Conservation (phyloP, 1,140 invertebrate genomes). For the Linepithema humile region DNA sequence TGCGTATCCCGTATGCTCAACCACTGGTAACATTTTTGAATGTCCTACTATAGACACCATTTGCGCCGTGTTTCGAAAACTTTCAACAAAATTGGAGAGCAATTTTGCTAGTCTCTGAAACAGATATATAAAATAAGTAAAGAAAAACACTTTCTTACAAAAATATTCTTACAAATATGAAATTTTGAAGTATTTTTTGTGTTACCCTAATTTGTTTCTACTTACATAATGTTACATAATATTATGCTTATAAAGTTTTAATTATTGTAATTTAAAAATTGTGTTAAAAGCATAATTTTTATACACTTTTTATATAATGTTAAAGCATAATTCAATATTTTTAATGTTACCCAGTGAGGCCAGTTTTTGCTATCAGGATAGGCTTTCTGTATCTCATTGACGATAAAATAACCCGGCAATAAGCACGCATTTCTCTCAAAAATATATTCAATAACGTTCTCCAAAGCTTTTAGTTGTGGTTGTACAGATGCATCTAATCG, state of each 20-base stretch:
- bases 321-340: neutral
- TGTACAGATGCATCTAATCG: slow-evolving; percentile 91
- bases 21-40: slow-evolving; percentile 95
- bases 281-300: neutral
- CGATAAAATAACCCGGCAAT: slow-evolving; percentile 96
- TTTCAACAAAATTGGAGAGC: slow-evolving; percentile 95
- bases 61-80: slow-evolving; percentile 95
- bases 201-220: too few relatives aligned
- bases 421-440: slow-evolving; percentile 96
- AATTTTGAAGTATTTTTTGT: neutral
- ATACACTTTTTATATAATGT: neutral
- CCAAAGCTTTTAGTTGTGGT: slow-evolving; percentile 92
- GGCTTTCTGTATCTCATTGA: slow-evolving; percentile 96
- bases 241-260: too few relatives aligned
- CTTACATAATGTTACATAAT: too few relatives aligned
- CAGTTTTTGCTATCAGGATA: slow-evolving; percentile 92
- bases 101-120: slow-evolving; percentile 92
- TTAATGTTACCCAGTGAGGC: slow-evolving; percentile 93
- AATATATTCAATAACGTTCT: slow-evolving; percentile 93
- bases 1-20: slow-evolving; percentile 95
- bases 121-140: neutral
- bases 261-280: too few relatives aligned
- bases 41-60: slow-evolving; percentile 97
- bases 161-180: neutral
- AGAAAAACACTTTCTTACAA: neutral